These are phyloP conservation scores for Xenopus tropicalis DNA, from an alignment of 2,113 vertebrate species.

Conservation along the genomic window DNA sequence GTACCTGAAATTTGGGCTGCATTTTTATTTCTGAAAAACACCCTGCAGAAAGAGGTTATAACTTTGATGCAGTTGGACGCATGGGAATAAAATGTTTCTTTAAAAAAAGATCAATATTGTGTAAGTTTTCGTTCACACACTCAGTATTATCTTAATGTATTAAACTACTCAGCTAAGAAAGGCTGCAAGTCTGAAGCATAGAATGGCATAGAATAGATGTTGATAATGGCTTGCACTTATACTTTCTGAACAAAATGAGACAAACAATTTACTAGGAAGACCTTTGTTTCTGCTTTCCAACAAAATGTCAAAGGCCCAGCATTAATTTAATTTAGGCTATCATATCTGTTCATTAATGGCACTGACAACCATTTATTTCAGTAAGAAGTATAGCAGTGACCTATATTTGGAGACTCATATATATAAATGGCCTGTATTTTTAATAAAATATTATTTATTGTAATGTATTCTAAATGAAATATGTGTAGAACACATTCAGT, in stretches of 20 bases:
- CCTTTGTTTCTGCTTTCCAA: no score
- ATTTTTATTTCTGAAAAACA: no score
- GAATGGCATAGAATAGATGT: background rate
- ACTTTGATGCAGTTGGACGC: no score
- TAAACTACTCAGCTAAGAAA: constrained; percentile 15
- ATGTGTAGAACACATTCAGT: background rate
- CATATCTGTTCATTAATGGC: background rate
- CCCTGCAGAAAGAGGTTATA: no score
- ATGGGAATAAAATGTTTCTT: no score
- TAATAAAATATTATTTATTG: background rate
- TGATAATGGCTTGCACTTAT: background rate
- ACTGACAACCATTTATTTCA: background rate
- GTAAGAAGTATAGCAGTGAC: background rate
- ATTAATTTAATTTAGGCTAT: no score
- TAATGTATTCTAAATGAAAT: background rate
- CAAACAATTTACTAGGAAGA: no score
- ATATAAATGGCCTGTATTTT: background rate
- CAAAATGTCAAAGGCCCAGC: no score
- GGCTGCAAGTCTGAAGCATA: constrained; percentile 16
- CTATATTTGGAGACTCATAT: background rate
- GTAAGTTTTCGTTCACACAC: constrained; percentile 15
- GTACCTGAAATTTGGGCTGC: no score
- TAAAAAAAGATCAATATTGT: constrained; percentile 35
- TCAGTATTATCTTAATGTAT: constrained; percentile 27
- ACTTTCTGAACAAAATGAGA: no score